Percentiles rank a stretch among this genome's conserved stretches.
These are phyloP conservation scores for Eulemur coronatus DNA, from an alignment of 2,797 vertebrate genomes.

Conservation along the genomic window DNA sequence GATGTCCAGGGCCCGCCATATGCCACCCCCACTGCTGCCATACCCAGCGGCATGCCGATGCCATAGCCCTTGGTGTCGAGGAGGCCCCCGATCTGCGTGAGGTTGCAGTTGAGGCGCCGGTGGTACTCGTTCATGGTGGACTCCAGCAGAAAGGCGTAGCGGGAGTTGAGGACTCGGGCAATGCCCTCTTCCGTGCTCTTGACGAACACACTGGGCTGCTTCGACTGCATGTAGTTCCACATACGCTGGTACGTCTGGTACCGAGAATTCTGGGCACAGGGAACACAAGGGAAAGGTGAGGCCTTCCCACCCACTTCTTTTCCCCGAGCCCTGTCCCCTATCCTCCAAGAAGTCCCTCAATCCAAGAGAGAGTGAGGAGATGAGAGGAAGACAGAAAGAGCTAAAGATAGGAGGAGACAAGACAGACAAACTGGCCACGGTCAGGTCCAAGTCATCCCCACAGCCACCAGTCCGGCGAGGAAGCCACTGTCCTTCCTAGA, in stretches of 20 bases:
- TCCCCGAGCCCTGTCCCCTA: background rate
- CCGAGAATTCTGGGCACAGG: slow-evolving; percentile 88
- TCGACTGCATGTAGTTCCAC: slow-evolving; percentile 97
- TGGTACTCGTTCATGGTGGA: slow-evolving; percentile 97
- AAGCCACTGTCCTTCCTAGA: background rate
- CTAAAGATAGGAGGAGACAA: background rate
- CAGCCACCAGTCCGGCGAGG: fast-evolving
- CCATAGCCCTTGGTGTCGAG: slow-evolving; percentile 96
- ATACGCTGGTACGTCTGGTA: slow-evolving; percentile 96
- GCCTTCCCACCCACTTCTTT: background rate
- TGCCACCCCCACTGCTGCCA: background rate
- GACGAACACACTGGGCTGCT: slow-evolving; percentile 94
- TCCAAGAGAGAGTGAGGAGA: fast-evolving
- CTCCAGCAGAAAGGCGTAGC: slow-evolving; percentile 94
- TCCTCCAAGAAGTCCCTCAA: background rate
- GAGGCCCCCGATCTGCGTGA: slow-evolving; percentile 93
- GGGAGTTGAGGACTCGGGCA: slow-evolving; percentile 93
- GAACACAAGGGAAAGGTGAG: background rate
- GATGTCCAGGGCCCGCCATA: background rate
- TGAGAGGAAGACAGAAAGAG: background rate
- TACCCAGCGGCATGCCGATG: slow-evolving; percentile 94
- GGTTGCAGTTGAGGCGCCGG: slow-evolving; percentile 93
- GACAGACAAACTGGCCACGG: background rate
- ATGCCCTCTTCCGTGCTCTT: slow-evolving; percentile 96
- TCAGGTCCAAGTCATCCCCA: background rate